Evolutionary conservation across 1,140 invertebrate species (phyloP).

Genomic region (Dreissena polymorpha): DNA sequence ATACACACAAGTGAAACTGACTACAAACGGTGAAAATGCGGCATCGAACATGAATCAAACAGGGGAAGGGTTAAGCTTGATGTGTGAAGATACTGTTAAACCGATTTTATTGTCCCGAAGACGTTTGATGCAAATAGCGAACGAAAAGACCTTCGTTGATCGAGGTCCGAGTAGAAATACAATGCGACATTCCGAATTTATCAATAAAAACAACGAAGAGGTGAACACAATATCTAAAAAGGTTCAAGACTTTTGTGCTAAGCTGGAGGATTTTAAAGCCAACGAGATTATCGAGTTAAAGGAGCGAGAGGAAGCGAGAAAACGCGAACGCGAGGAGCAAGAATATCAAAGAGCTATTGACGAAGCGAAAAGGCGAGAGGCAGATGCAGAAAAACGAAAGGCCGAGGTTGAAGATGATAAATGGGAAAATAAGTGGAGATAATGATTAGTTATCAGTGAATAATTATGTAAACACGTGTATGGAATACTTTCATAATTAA

Average conservation of each 20-base stretch:
- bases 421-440: neutral
- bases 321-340: conserved; percentile 11
- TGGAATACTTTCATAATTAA: no score
- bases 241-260: conserved; percentile 42
- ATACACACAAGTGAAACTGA: conserved; percentile 27
- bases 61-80: conserved; percentile 36
- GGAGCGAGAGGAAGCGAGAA: conserved; percentile 42
- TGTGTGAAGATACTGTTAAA: conserved; percentile 57
- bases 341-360: conserved; percentile 7
- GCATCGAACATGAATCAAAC: no score
- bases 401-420: conserved; percentile 39
- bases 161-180: conserved; percentile 56
- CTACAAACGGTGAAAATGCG: conserved; percentile 5
- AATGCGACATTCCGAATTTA: conserved; percentile 26
- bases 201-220: conserved; percentile 15
- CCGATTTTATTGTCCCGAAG: conserved; percentile 46
- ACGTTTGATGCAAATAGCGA: conserved; percentile 44
- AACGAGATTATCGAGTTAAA: conserved; percentile 29
- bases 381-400: neutral
- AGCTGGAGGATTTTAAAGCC: conserved; percentile 42
- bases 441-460: no score
- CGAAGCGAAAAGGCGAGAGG: neutral
- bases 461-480: no score
- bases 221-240: conserved; percentile 23
- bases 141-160: conserved; percentile 32